Conservation (phyloP, 2,797 vertebrate genomes). For the Cephalopachus bancanus region DNA sequence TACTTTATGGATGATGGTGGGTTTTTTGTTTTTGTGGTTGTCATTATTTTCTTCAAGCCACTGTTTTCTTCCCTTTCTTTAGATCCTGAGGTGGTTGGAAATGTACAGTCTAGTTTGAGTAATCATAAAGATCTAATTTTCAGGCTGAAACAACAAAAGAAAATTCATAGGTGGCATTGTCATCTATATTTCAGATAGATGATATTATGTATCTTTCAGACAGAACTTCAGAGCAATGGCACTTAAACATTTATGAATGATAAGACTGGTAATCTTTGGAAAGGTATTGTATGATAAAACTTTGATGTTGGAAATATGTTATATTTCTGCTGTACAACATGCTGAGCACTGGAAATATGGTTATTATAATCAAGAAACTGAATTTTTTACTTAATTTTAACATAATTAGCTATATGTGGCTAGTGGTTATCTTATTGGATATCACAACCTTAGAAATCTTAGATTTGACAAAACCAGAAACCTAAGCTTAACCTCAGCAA, state of each 20-base stretch:
- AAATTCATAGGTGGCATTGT: not conserved
- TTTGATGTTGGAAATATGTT: not conserved
- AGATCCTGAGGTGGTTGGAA: not conserved
- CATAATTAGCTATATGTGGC: not conserved
- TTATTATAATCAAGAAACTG: not conserved
- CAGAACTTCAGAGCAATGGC: not conserved
- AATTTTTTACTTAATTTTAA: slow-evolving; percentile 39
- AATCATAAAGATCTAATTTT: slow-evolving; percentile 3
- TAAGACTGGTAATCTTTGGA: not conserved
- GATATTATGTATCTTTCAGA: not conserved
- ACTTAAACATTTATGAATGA: not conserved
- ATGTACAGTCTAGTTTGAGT: not conserved
- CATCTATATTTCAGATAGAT: no score
- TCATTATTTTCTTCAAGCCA: not conserved
- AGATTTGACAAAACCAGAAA: slow-evolving; percentile 37
- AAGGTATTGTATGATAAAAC: not conserved
- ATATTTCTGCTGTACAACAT: not conserved
- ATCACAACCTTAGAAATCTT: slow-evolving; percentile 30
- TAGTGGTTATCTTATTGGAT: not conserved
- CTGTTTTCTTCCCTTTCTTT: not conserved
- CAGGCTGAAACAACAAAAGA: not conserved
- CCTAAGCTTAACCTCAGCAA: slow-evolving; percentile 39
- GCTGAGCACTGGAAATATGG: not conserved
- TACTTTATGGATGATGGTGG: not conserved
- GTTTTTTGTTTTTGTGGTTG: not conserved